Conservation (phyloP, 1,140 invertebrate genomes). For the Drosophila ercepeae region DNA sequence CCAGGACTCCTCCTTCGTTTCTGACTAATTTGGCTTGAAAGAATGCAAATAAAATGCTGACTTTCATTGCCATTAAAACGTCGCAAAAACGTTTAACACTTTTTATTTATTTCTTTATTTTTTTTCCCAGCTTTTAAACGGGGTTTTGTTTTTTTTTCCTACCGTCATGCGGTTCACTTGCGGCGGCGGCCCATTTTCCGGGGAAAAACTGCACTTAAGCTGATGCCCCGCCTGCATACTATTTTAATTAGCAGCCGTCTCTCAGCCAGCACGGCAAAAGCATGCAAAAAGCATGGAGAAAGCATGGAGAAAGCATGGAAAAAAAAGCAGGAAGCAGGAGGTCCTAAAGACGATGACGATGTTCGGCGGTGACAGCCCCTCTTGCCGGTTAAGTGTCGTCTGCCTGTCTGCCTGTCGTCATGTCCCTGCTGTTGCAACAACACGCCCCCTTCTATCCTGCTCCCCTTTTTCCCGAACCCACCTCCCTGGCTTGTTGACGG, state of each 20-base stretch:
- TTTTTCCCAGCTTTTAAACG: background rate
- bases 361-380: constrained; percentile 1
- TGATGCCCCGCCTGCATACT: constrained; percentile 51
- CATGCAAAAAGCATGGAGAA: background rate
- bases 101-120: constrained; percentile 1
- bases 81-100: constrained; percentile 13
- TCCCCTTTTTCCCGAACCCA: background rate
- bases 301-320: background rate
- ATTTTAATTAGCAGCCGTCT: constrained; percentile 73
- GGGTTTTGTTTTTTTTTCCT: constrained; percentile 1
- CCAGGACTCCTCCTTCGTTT: background rate
- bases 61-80: background rate
- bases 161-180: constrained; percentile 20
- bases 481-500: constrained; percentile 32
- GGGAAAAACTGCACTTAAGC: constrained; percentile 43
- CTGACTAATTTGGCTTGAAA: background rate
- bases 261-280: constrained; percentile 12
- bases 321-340: background rate
- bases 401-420: constrained; percentile 13
- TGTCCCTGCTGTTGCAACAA: background rate
- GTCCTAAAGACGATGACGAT: background rate
- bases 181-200: constrained; percentile 28
- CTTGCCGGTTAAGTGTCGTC: constrained; percentile 26
- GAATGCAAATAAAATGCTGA: background rate
- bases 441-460: background rate